These are phyloP conservation scores for Muntiacus muntjak DNA, from an alignment of 2,113 vertebrate genomes.

Conservation along the genomic window DNA sequence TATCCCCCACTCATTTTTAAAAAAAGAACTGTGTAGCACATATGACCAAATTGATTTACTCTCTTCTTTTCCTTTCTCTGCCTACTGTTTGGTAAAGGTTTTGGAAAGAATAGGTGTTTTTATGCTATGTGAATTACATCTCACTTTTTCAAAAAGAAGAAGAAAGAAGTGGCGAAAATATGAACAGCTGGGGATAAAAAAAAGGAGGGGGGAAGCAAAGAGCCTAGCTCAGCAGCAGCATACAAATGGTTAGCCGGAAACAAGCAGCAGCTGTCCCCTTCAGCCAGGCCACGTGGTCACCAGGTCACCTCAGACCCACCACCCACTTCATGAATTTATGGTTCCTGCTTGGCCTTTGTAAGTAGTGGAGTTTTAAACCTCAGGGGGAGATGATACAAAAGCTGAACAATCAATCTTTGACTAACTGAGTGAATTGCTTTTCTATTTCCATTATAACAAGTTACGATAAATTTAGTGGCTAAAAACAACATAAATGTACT, in stretches of 20 bases:
- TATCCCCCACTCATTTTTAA: not conserved
- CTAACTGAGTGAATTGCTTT: not conserved
- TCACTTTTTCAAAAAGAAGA: not conserved
- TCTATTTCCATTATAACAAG: not conserved
- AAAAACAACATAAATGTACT: not conserved
- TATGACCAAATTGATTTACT: not conserved
- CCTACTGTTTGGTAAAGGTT: not conserved
- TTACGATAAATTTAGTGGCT: not conserved
- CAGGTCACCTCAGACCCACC: not conserved
- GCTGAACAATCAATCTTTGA: not conserved
- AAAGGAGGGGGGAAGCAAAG: not conserved
- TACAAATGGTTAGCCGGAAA: not conserved
- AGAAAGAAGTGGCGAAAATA: not conserved
- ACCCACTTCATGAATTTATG: conserved; percentile 27
- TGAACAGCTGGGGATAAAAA: conserved; percentile 10
- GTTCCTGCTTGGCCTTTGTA: not conserved
- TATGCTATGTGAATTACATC: not conserved
- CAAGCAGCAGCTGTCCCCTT: conserved; percentile 6
- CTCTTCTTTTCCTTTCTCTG: not conserved
- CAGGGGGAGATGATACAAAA: not conserved
- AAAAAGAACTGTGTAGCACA: not conserved
- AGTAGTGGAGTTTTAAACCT: not conserved
- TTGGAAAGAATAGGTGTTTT: conserved; percentile 9
- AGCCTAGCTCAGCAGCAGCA: not conserved
- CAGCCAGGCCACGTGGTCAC: not conserved